Evolutionary conservation across 2,888 invertebrate genomes (phyloP), one percentile per base, ranked within the genome.

Genomic region (Marasmarcha lunaedactyla): DNA sequence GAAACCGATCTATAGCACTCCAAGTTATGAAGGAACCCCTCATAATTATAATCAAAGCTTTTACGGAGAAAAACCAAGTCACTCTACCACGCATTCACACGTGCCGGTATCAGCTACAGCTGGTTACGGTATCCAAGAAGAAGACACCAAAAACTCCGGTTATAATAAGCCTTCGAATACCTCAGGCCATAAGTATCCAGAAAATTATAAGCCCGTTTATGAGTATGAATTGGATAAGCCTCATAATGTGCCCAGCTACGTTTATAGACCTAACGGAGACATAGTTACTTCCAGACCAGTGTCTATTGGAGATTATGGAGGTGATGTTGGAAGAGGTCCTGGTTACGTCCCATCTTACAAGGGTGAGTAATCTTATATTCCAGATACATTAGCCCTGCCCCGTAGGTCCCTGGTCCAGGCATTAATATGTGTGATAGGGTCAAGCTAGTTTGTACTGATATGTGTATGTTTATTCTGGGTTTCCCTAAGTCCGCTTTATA

Each of bases 241-340:
- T 0, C 45, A 37, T 1, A 59, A 71, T 38, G 71, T 51, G 0
- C 74, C 76, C 0, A 66, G 68, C 44, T 81, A 78, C 41, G 60
- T 68, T 7, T 54, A 61, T 0, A 55, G 60, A 11, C 74, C 74
- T 0, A 57, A 60, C 1, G 77, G 74, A 0, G 63, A 71, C 11
- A 53, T 76, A 2, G 57, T 83, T 3, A 77, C 81, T 1, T 76
- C 83, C 0, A 59, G 56, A 11, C 81, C 81, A 0, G 65, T 83
- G 25, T 52, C 65, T 1, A 55, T 83, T 12, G 63, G 69, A 1
- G 72, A 71, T 30, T 72, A 65, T 37, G 65, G 62, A 10, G 47
- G 52, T 20, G 58, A 48, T 0, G 62, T 61, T 48, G 55, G 57
- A 20, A 55, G 69, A 15, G 49, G 64, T 10, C 71, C 70, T 1